Evolutionary conservation across 2,113 vertebrate genomes (phyloP), one percentile per base, ranked within the genome.

Genomic region (Platichthys flesus): DNA sequence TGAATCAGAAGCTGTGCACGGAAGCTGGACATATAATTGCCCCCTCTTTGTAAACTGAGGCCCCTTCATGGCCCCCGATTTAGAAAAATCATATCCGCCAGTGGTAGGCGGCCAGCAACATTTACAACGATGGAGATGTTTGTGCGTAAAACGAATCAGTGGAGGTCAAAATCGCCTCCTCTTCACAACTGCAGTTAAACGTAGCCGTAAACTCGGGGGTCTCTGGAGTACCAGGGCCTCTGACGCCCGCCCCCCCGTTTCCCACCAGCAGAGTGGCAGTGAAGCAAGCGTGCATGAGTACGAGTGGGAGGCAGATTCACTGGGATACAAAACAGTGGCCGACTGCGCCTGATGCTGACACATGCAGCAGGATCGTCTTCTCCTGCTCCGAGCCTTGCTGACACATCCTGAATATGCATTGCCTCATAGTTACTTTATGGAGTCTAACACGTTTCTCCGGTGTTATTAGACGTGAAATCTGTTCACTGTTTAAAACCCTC

Each of bases 231-330:
- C 4, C 66, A 26, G 49, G 54, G 23, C 37, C 56, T 73, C 64
- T 75, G 74, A 85, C 80, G 51, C 67, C 45, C 67, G 3, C 81
- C 76, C 67, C 64, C 74, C 2, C 64, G 52, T 83, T 91, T 89
- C 84, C 70, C 82, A 88, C 71, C 79, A 76, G 60, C 52, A n/a
- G 28, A 57, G 63, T 56, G 54, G 74, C 71, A 78, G 71, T 78
- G 65, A 67, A 62, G 14, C 63, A 59, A 49, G 47, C 18, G 51
- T 55, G 42, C 62, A 31, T 59, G 67, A 80, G 67, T 78, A n/a
- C 68, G 79, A 86, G 91, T 90, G 84, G 88, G 86, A 72, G 83
- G 80, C 62, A 45, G 18, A 74, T 86, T 85, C 61, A 81, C 31
- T 74, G 77, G 73, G 65, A 77, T 66, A 40, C 51, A 75, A 68